Evolutionary conservation across 2,797 vertebrate species (phyloP).

Genomic region (Amblyraja radiata): DNA sequence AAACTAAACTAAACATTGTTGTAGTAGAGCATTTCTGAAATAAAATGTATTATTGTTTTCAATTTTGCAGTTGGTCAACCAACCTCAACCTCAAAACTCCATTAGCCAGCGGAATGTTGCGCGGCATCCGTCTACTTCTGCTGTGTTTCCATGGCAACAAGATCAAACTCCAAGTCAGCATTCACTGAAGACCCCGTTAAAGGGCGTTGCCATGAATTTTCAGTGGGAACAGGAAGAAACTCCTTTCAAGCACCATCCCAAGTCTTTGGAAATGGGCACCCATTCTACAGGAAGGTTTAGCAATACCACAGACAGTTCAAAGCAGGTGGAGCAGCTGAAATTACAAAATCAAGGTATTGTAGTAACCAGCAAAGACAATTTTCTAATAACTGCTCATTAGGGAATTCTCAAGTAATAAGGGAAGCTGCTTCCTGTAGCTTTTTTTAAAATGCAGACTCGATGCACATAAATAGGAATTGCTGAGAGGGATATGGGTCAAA

Average conservation of each 20-base stretch:
- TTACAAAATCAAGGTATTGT: slow-evolving; percentile 75
- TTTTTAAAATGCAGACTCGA: background rate
- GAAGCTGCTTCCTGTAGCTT: background rate
- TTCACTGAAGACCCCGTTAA: slow-evolving; percentile 63
- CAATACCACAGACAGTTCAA: slow-evolving; percentile 50
- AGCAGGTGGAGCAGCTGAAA: slow-evolving; percentile 66
- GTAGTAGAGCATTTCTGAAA: background rate
- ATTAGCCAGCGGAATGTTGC: slow-evolving; percentile 79
- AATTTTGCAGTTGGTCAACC: slow-evolving; percentile 60
- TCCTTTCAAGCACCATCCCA: slow-evolving; percentile 54
- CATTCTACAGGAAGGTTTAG: slow-evolving; percentile 42
- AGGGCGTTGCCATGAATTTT: slow-evolving; percentile 51
- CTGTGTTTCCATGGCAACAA: slow-evolving; percentile 85
- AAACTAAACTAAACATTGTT: background rate
- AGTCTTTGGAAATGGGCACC: slow-evolving; percentile 42
- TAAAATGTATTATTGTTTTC: slow-evolving; percentile 34
- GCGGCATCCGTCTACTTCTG: slow-evolving; percentile 75
- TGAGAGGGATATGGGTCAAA: no score
- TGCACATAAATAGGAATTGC: no score
- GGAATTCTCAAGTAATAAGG: background rate
- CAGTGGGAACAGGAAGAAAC: slow-evolving; percentile 64
- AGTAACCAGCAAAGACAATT: background rate
- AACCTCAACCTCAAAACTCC: slow-evolving; percentile 51
- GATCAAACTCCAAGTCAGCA: slow-evolving; percentile 58
- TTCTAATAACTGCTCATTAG: background rate